Base-by-base conservation (phyloP, 1,140 invertebrate genomes). In the Drosophila kanapiae region DNA sequence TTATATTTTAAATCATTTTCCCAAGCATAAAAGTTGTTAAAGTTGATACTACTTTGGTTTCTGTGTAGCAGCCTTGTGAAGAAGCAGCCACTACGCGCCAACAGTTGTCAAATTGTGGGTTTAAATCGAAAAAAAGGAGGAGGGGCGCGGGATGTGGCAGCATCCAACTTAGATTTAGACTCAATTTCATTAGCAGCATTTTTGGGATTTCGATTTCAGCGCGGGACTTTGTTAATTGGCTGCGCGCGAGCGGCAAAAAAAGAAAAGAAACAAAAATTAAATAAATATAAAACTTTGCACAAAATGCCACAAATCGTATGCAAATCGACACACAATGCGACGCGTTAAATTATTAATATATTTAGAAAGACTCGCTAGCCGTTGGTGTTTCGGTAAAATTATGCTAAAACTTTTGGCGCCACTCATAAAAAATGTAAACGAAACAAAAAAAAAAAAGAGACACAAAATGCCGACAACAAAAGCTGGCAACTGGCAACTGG, bases 321-420 rank as follows among this genome's bases (percentile, higher is more conserved):
- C 85, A 88, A 88, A 88, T 90, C 60, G 71, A 43, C 27, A 53
- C 27, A 53, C 23, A 59, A 72, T 51, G 59, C 74, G 69, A 78
- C 74, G 85, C 85, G 78, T 85, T 90, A 90, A 76, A 80, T 91
- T 90, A 90, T 85, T 90, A 91, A 90, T 90, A 91, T 90, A 90
- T 90, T 90, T 90, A 76, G 35, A 78, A 90, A 84, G 51, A 29
- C 58, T 40, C 18, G n/a, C 14, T 31, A 2, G 48, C 49, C 49
- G 14, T 3, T 40, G 33, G 37, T 33, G 75, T 59, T 48, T 16
- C 59, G 61, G 45, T 31, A 58, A 60, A 83, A 75, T 76, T 67
- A 79, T 75, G 85, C 81, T 90, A 90, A 90, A 90, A 82, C 85
- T 90, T 82, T 90, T 90, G 85, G 85, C 85, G 85, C 85, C 85